A percentile compares a stretch with the other conserved stretches of the same genome.
phyloP scores from a whole-genome alignment of 2,797 vertebrate species.

The Eulemur mongoz region DNA sequence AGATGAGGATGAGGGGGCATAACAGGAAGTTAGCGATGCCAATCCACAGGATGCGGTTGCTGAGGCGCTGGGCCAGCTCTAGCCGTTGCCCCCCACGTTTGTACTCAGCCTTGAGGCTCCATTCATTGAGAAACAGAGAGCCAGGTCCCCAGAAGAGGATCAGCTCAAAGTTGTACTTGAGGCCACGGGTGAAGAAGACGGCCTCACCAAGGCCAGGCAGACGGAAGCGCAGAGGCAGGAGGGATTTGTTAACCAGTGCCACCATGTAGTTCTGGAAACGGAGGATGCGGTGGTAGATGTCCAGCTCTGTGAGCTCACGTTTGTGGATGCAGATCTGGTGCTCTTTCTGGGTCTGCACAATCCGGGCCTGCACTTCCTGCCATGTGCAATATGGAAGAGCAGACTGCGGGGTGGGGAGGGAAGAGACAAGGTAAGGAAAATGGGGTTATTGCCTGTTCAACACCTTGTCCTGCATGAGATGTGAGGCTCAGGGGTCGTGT shows the following conservation, averaged over 20 bases:
- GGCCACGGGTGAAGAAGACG: conserved; percentile 96
- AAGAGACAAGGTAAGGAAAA: neutral
- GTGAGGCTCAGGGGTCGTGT: neutral
- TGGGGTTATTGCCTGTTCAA: neutral
- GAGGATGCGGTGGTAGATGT: conserved; percentile 98
- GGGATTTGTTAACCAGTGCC: conserved; percentile 98
- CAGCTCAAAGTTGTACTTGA: conserved; percentile 99
- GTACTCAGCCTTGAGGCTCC: conserved; percentile 97
- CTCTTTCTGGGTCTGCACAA: conserved; percentile 99
- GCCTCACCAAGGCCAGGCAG: conserved; percentile 91
- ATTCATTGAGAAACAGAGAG: conserved; percentile 97
- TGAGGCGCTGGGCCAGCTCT: conserved; percentile 95
- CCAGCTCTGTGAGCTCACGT: conserved; percentile 95
- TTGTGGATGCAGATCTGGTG: conserved; percentile 99
- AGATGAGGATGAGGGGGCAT: conserved; percentile 97
- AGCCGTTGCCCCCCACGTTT: conserved; percentile 95
- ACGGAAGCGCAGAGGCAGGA: conserved; percentile 95
- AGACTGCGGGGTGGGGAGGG: conserved; percentile 79
- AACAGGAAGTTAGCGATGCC: conserved; percentile 97
- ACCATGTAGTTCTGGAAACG: conserved; percentile 99
- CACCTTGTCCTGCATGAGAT: neutral
- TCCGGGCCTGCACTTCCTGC: conserved; percentile 98
- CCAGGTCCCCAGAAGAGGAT: conserved; percentile 99
- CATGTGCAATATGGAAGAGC: conserved; percentile 97
- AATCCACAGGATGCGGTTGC: conserved; percentile 97